Conservation (phyloP, 2,113 vertebrate species). For the Pomatorhinus ruficollis region DNA sequence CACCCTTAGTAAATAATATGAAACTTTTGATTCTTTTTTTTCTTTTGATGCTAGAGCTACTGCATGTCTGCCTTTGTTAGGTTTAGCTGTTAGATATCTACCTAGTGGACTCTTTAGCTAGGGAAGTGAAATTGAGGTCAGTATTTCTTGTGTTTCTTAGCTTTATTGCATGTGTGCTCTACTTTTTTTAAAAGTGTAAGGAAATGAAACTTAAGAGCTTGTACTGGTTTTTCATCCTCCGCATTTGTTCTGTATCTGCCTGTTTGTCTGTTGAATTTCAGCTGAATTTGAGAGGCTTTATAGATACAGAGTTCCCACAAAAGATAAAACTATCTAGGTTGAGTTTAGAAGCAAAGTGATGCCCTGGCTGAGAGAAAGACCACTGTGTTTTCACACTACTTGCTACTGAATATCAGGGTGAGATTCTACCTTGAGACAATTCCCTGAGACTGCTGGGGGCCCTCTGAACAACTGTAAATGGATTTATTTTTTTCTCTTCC, state of each 20-base stretch:
- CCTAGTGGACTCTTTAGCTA: neutral
- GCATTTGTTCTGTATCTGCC: neutral
- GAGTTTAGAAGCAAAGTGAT: neutral
- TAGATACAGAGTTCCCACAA: neutral
- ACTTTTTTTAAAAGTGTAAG: neutral
- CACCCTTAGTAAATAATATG: conserved; percentile 20
- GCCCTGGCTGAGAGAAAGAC: neutral
- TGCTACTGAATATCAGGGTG: neutral
- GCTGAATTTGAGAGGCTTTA: neutral
- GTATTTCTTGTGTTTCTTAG: neutral
- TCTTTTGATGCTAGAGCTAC: neutral
- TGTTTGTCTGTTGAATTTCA: neutral
- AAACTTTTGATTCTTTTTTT: neutral
- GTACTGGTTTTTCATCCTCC: neutral
- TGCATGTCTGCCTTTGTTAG: neutral
- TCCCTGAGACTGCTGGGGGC: neutral
- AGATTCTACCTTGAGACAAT: neutral
- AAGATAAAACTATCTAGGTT: neutral
- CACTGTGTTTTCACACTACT: neutral
- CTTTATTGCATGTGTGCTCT: neutral
- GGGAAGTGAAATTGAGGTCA: neutral
- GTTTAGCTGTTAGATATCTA: neutral
- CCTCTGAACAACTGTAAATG: neutral
- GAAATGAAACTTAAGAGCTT: conserved; percentile 1
- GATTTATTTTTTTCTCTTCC: neutral